These are phyloP conservation scores for Pampus argenteus DNA, from an alignment of 2,797 vertebrate species.

Conservation along the genomic window DNA sequence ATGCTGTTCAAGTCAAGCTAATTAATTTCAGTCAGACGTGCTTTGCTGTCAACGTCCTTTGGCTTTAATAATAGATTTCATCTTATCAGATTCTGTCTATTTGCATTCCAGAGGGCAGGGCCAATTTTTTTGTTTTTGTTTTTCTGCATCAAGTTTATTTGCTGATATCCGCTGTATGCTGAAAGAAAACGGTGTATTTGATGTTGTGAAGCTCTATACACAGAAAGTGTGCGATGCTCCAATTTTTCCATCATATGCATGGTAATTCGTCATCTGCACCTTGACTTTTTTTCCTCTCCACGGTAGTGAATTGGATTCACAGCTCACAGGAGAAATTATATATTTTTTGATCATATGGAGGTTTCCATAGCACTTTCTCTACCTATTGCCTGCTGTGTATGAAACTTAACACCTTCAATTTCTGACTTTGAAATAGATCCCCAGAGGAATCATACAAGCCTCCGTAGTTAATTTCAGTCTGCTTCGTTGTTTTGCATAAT, in stretches of 20 bases:
- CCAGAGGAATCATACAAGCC: slow-evolving; percentile 38
- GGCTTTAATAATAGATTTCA: slow-evolving; percentile 57
- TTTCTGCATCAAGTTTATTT: no score
- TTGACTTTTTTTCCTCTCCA: background rate
- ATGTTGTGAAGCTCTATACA: no score
- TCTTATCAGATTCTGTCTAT: slow-evolving; percentile 50
- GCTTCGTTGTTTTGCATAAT: slow-evolving; percentile 69
- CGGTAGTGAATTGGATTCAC: background rate
- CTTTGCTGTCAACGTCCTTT: slow-evolving; percentile 60
- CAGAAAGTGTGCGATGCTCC: no score
- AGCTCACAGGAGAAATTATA: background rate
- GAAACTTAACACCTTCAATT: slow-evolving; percentile 26
- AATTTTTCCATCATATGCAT: background rate
- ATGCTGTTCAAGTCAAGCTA: slow-evolving; percentile 49
- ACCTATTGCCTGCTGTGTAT: background rate
- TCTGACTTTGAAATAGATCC: slow-evolving; percentile 50
- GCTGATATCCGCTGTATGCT: no score
- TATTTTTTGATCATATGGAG: slow-evolving; percentile 9
- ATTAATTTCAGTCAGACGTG: slow-evolving; percentile 69
- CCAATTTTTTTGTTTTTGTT: no score
- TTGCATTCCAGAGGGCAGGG: slow-evolving; percentile 32
- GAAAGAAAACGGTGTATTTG: no score
- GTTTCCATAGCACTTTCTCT: slow-evolving; percentile 17
- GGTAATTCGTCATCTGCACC: background rate
- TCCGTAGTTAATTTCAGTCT: slow-evolving; percentile 54